Conservation (phyloP, 2,888 invertebrate genomes). For the Parelbella ahira region DNA sequence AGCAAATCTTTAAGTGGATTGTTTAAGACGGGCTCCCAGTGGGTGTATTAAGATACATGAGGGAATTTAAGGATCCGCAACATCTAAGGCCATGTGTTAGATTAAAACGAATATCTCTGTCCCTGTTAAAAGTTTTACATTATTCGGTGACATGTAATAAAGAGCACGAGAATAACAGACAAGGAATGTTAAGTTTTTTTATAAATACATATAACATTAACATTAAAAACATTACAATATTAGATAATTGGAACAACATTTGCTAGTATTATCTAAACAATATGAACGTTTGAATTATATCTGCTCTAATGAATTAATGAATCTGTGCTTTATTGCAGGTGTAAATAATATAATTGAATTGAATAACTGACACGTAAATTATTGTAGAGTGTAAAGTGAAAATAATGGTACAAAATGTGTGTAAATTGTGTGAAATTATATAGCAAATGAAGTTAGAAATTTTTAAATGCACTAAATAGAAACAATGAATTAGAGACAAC, state of each 20-base stretch:
- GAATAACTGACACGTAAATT: background rate
- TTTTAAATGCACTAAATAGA: too few relatives aligned
- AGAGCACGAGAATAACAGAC: too few relatives aligned
- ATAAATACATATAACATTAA: too few relatives aligned
- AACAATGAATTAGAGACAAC: too few relatives aligned
- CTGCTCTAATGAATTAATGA: background rate
- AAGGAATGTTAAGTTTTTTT: too few relatives aligned
- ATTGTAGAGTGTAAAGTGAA: background rate
- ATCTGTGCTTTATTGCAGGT: background rate
- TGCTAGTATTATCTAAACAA: too few relatives aligned
- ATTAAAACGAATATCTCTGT: too few relatives aligned
- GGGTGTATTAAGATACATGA: constrained; percentile 4
- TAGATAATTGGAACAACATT: too few relatives aligned
- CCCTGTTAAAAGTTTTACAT: constrained; percentile 3
- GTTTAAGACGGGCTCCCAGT: constrained; percentile 4
- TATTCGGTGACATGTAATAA: background rate
- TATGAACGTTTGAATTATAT: too few relatives aligned
- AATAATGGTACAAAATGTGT: constrained; percentile 6
- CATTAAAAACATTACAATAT: too few relatives aligned
- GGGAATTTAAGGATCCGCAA: constrained; percentile 1
- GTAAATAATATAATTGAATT: background rate
- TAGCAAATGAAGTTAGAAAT: background rate
- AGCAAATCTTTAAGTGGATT: constrained; percentile 12
- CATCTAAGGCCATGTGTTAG: background rate
- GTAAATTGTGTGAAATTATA: constrained; percentile 1